Evolutionary conservation across 1,140 invertebrate species (phyloP).

Genomic region (Medauroidea extradentata): DNA sequence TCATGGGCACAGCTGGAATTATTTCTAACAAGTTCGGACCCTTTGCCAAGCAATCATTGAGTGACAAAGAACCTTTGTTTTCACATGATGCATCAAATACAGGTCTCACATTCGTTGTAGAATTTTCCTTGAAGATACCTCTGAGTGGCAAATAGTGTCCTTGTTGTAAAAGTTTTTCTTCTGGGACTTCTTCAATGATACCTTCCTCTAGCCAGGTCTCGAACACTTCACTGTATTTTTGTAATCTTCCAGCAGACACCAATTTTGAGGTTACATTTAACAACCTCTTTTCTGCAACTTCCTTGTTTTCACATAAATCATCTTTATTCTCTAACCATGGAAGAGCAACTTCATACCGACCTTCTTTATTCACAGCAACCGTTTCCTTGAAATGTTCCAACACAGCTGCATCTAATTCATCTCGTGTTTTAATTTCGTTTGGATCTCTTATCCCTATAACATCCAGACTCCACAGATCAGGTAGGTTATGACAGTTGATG

Average conservation of each 20-base stretch:
- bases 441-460: conserved; percentile 38
- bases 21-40: conserved; percentile 41
- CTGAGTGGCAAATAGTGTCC: conserved; percentile 37
- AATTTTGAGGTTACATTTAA: conserved; percentile 22
- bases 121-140: conserved; percentile 31
- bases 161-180: conserved; percentile 17
- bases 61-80: conserved; percentile 25
- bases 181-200: conserved; percentile 31
- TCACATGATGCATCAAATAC: conserved; percentile 25
- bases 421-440: conserved; percentile 22
- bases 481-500: conserved; percentile 15
- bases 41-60: conserved; percentile 41
- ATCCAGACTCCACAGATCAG: conserved; percentile 40
- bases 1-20: conserved; percentile 36
- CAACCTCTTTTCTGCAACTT: conserved; percentile 22
- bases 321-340: conserved; percentile 32
- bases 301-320: conserved; percentile 23
- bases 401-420: conserved; percentile 24
- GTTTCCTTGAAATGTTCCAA: conserved; percentile 30
- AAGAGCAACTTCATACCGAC: conserved; percentile 31
- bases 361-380: conserved; percentile 23
- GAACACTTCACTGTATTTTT: conserved; percentile 35
- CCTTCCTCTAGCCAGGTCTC: conserved; percentile 28
- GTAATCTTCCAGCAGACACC: conserved; percentile 17
- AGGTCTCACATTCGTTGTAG: conserved; percentile 27